Percentiles rank a stretch among this genome's conserved stretches.
Conservation (phyloP, 2,888 invertebrate genomes). For the Mycalesis mineus region DNA sequence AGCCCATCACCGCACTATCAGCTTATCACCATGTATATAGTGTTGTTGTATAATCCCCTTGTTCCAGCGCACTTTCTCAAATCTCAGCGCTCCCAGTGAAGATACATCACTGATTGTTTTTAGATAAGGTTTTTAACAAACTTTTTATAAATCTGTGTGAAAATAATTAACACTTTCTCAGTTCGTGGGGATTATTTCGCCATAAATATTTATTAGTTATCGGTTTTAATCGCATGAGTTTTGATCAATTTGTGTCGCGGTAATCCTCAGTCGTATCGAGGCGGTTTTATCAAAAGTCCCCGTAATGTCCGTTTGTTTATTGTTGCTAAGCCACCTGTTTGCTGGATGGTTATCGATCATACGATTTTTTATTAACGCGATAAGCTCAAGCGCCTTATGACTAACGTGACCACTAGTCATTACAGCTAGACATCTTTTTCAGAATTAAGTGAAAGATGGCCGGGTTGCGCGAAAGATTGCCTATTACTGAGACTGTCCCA, state of each 20-base stretch:
- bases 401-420: too few species aligned
- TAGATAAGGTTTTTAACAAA: not conserved
- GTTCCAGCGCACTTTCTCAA: not conserved
- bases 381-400: not conserved
- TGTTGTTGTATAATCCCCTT: conserved; percentile 8
- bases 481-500: too few species aligned
- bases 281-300: not conserved
- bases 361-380: not conserved
- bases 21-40: conserved; percentile 2
- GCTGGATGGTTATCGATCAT: not conserved
- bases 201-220: not conserved
- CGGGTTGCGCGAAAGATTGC: too few species aligned
- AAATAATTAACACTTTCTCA: not conserved
- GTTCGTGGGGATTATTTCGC: not conserved
- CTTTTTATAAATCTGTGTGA: not conserved
- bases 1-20: conserved; percentile 5
- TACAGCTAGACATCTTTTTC: too few species aligned
- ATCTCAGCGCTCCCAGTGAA: not conserved
- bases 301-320: not conserved
- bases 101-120: not conserved
- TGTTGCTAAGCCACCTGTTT: not conserved
- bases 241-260: not conserved
- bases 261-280: not conserved
- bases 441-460: too few species aligned
- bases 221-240: not conserved